Conservation (phyloP, 2,888 invertebrate genomes). For the Melinaea marsaeus region DNA sequence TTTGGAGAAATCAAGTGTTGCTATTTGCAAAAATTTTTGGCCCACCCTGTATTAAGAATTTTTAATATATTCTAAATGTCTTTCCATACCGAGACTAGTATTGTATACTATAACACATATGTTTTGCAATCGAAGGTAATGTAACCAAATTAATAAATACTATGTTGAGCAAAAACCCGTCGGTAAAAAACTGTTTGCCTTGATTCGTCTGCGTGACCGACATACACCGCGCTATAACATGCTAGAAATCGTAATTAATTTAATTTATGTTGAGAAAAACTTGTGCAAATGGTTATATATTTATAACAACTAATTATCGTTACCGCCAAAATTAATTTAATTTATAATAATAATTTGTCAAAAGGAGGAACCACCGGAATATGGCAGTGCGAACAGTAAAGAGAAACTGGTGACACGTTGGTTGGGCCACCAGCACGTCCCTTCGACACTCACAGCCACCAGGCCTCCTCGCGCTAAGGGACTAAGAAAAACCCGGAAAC, state of each 20-base stretch:
- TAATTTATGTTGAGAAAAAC: neutral
- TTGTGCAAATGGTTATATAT: too few relatives aligned
- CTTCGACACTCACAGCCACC: conserved; percentile 53
- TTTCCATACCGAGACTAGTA: too few relatives aligned
- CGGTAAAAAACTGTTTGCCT: conserved; percentile 14
- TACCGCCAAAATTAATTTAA: too few relatives aligned
- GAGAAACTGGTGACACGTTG: conserved; percentile 78
- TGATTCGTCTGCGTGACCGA: conserved; percentile 17
- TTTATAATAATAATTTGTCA: neutral
- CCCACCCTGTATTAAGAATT: too few relatives aligned
- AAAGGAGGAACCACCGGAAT: conserved; percentile 53
- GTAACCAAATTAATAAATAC: neutral
- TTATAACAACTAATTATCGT: too few relatives aligned
- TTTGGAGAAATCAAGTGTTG: too few relatives aligned
- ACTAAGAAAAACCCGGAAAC: conserved; percentile 54
- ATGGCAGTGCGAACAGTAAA: conserved; percentile 72
- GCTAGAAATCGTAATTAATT: neutral
- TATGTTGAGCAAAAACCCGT: conserved; percentile 5
- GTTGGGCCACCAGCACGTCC: conserved; percentile 69
- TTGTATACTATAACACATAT: too few relatives aligned
- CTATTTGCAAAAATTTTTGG: too few relatives aligned
- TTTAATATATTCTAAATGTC: too few relatives aligned
- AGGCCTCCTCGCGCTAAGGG: conserved; percentile 40
- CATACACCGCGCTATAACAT: neutral
- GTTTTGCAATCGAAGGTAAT: too few relatives aligned